These are phyloP conservation scores for Chanos chanos DNA, from an alignment of 2,797 vertebrate species.

Conservation along the genomic window DNA sequence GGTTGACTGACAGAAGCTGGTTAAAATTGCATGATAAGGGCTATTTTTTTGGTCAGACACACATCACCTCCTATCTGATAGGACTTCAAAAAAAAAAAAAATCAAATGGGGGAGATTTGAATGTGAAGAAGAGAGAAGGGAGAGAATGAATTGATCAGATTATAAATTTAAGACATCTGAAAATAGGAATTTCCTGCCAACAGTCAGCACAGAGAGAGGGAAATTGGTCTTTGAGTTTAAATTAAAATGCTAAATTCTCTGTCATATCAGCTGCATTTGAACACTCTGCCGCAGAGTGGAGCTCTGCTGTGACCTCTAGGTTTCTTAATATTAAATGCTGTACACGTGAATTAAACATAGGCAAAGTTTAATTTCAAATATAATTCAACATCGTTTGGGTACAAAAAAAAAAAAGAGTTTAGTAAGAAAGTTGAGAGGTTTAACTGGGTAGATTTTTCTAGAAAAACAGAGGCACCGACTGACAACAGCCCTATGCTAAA, in stretches of 20 bases:
- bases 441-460: constrained; percentile 2
- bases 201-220: constrained; percentile 46
- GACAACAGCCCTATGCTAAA: too few species aligned
- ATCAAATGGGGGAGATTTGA: constrained; percentile 50
- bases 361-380: constrained; percentile 24
- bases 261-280: constrained; percentile 22
- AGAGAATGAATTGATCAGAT: constrained; percentile 32
- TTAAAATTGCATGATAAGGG: constrained; percentile 65
- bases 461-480: background rate
- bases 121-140: constrained; percentile 39
- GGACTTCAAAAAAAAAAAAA: constrained; percentile 50
- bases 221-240: constrained; percentile 31
- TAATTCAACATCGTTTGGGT: constrained; percentile 28
- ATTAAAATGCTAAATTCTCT: constrained; percentile 37
- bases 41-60: constrained; percentile 40
- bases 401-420: too few species aligned
- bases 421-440: too few species aligned
- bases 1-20: constrained; percentile 67
- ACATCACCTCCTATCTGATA: constrained; percentile 59
- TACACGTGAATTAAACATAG: too few species aligned
- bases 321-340: too few species aligned
- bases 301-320: too few species aligned
- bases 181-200: constrained; percentile 59
- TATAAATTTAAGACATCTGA: constrained; percentile 38
- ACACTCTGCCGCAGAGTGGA: too few species aligned